These are phyloP conservation scores for Ladona fulva DNA, from an alignment of 1,140 invertebrate species.

Conservation along the genomic window DNA sequence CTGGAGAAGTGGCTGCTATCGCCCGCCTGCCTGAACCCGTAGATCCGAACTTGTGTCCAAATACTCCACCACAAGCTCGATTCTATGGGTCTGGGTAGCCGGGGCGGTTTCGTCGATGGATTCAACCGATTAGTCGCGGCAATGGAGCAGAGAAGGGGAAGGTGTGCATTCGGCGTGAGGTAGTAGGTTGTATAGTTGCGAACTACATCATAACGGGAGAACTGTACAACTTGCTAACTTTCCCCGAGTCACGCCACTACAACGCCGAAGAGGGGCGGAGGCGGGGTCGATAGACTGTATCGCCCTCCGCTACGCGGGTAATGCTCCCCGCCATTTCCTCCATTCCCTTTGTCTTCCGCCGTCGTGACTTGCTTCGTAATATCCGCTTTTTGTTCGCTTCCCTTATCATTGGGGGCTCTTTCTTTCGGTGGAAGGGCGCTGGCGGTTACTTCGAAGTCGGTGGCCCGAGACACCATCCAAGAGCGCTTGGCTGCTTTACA, in stretches of 20 bases:
- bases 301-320: background rate
- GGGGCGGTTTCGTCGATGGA: conserved; percentile 13
- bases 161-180: conserved; percentile 47
- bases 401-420: background rate
- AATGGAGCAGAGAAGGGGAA: background rate
- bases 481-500: no score
- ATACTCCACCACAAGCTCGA: conserved; percentile 34
- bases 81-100: conserved; percentile 38
- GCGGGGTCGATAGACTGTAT: background rate
- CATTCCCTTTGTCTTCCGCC: background rate
- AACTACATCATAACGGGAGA: conserved; percentile 50
- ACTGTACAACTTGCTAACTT: conserved; percentile 72
- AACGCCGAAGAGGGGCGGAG: background rate
- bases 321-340: background rate
- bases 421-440: background rate
- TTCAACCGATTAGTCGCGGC: conserved; percentile 11
- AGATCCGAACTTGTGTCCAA: conserved; percentile 41
- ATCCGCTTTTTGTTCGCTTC: background rate
- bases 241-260: conserved; percentile 38
- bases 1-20: background rate
- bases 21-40: conserved; percentile 32
- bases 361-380: background rate
- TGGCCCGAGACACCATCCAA: background rate
- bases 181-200: conserved; percentile 71
- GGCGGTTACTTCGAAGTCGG: background rate